Evolutionary conservation across 2,888 invertebrate genomes (phyloP).

Genomic region (Pseudococcus viburni): DNA sequence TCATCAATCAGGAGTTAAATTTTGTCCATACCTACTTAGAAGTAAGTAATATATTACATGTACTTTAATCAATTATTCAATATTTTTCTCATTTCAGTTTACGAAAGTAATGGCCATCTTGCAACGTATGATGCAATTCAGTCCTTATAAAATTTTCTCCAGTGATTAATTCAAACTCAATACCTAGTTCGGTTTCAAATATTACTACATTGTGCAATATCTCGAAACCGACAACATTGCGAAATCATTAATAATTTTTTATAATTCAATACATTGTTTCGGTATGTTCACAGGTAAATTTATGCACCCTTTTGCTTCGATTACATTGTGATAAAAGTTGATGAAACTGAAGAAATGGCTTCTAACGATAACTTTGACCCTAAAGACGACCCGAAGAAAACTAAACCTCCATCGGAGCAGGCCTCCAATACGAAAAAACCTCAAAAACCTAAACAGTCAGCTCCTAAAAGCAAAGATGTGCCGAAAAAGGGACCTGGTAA

Average conservation of each 20-base stretch:
- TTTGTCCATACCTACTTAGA: neutral
- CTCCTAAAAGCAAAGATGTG: constrained; percentile 67
- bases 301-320: neutral
- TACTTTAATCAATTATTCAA: neutral
- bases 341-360: constrained; percentile 44
- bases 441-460: constrained; percentile 51
- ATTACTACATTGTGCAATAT: neutral
- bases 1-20: neutral
- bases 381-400: constrained; percentile 24
- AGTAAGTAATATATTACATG: neutral
- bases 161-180: neutral
- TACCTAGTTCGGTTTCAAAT: neutral
- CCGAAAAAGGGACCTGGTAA: constrained; percentile 78
- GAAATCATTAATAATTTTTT: neutral
- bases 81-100: neutral
- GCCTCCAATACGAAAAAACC: constrained; percentile 50
- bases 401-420: neutral
- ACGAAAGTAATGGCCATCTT: neutral
- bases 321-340: neutral
- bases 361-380: constrained; percentile 30
- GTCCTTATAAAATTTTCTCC: neutral
- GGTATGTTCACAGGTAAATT: neutral
- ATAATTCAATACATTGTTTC: neutral
- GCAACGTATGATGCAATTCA: neutral
- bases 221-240: neutral